Conservation (phyloP, 2,888 invertebrate genomes). For the Eristalinus aeneus region DNA sequence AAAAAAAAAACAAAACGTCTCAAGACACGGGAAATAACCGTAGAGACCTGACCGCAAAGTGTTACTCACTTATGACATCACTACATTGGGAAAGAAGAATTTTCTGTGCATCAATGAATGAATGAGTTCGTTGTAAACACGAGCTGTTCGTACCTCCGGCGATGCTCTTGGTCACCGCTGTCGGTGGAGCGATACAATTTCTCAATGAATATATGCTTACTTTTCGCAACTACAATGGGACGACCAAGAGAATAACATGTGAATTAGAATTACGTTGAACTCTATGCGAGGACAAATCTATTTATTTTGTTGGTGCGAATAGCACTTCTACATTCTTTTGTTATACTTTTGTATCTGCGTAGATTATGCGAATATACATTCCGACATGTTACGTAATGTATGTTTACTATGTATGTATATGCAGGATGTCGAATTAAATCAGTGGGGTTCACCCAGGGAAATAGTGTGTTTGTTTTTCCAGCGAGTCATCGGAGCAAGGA, state of each 20-base stretch:
- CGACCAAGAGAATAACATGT: neutral
- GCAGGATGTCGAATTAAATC: neutral
- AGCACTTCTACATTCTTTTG: neutral
- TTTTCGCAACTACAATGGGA: neutral
- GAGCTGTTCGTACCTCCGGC: neutral
- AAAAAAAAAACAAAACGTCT: neutral
- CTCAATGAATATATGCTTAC: neutral
- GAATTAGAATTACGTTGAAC: neutral
- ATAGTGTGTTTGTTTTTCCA: neutral
- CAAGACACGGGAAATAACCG: neutral
- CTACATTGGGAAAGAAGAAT: slow-evolving; percentile 37
- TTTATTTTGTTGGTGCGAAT: neutral
- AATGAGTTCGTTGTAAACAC: slow-evolving; percentile 57
- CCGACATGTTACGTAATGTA: no score
- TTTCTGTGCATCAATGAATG: slow-evolving; percentile 57
- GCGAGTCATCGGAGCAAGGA: neutral
- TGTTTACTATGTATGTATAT: neutral
- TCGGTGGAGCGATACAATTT: neutral
- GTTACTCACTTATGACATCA: slow-evolving; percentile 54
- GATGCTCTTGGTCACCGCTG: neutral
- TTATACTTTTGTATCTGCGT: no score
- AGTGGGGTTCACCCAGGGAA: neutral
- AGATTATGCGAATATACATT: no score
- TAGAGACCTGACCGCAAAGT: slow-evolving; percentile 27
- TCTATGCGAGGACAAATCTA: neutral